Conservation (phyloP, 64 coral and sea anemone species). For the Astreopora myriophthalma region DNA sequence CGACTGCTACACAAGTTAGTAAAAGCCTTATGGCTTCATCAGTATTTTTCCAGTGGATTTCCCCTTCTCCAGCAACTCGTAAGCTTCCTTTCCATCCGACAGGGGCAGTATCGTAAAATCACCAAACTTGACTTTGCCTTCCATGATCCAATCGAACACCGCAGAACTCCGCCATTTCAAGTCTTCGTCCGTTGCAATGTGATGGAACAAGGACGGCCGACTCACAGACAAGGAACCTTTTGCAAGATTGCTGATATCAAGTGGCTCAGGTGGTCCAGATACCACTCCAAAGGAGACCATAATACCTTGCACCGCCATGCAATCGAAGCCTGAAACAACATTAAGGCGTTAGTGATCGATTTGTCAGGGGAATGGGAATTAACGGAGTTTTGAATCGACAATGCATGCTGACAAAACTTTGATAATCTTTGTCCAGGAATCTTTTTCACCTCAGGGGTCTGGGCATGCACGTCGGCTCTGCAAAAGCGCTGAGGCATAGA, state of each 20-base stretch:
- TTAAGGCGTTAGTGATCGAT: too few relatives aligned
- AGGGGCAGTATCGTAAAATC: conserved; percentile 69
- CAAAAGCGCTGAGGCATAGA: not conserved
- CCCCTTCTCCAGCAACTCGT: conserved; percentile 68
- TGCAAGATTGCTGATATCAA: not conserved
- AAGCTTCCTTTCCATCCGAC: conserved; percentile 65
- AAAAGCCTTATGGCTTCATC: conserved; percentile 47
- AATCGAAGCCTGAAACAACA: conserved; percentile 48
- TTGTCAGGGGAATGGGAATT: too few relatives aligned
- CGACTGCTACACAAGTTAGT: not conserved
- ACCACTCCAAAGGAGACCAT: conserved; percentile 57
- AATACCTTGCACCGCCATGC: conserved; percentile 57
- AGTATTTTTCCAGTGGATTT: conserved; percentile 75
- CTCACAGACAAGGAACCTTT: conserved; percentile 56
- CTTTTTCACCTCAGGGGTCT: not conserved
- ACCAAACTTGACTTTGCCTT: conserved; percentile 67
- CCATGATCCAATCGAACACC: conserved; percentile 65
- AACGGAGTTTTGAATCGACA: too few relatives aligned
- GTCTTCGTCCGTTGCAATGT: conserved; percentile 41
- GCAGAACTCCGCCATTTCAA: conserved; percentile 58
- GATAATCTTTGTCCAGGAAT: too few relatives aligned
- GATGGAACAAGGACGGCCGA: conserved; percentile 39
- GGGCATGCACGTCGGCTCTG: not conserved
- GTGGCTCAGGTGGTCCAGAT: conserved; percentile 57
- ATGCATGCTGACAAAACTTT: too few relatives aligned